Percentiles rank a stretch among this genome's conserved stretches.
phyloP scores from a whole-genome alignment of 2,797 vertebrate genomes.

The Trachops cirrhosus region DNA sequence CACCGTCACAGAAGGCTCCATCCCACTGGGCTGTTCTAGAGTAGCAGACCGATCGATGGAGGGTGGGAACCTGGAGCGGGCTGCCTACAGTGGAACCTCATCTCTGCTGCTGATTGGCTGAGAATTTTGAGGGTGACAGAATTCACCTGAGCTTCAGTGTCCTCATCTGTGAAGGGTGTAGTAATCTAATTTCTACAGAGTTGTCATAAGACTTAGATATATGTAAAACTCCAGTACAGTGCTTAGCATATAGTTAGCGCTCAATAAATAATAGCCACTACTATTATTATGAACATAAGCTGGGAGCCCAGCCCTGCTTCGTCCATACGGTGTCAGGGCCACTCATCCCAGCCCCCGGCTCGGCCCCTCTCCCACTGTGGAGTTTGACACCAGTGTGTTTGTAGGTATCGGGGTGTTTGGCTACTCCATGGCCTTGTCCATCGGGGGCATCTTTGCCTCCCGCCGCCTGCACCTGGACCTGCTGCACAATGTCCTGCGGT shows the following conservation, averaged over 20 bases:
- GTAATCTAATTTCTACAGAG: neutral
- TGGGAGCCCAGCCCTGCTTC: neutral
- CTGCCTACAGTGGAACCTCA: neutral
- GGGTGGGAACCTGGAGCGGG: neutral
- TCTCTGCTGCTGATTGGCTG: neutral
- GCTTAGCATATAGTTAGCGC: neutral
- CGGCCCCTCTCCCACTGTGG: fast-evolving
- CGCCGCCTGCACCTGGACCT: slow-evolving; percentile 90
- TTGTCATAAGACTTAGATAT: neutral
- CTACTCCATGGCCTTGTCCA: slow-evolving; percentile 92
- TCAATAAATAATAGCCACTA: neutral
- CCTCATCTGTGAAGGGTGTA: neutral
- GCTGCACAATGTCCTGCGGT: slow-evolving; percentile 91
- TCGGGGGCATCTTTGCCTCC: slow-evolving; percentile 94
- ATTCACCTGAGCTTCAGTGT: neutral
- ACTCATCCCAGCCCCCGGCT: fast-evolving
- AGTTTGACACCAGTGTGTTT: neutral
- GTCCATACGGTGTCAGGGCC: fast-evolving
- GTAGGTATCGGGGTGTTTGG: slow-evolving; percentile 91
- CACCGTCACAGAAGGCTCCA: fast-evolving
- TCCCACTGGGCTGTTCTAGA: neutral
- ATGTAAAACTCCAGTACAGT: fast-evolving
- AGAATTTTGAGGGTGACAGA: no score
- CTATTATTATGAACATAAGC: fast-evolving
- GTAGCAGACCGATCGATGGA: fast-evolving